phyloP scores from a whole-genome alignment of 2,888 invertebrate species.

The Clistopyga incitator region DNA sequence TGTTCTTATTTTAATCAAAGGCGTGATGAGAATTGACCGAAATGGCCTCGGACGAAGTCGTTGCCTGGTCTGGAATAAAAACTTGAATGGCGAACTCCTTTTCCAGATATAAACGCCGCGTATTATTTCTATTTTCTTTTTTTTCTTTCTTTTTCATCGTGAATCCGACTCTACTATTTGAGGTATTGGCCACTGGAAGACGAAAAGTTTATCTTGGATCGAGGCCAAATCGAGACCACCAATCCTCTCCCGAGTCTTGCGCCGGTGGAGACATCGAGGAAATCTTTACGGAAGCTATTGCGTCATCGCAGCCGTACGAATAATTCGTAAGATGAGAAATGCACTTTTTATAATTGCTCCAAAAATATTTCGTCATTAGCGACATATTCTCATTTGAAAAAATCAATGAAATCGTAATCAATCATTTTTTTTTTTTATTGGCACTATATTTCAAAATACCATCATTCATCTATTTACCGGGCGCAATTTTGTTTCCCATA shows the following conservation, averaged over 20 bases:
- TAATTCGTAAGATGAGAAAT: not conserved
- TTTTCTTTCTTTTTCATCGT: not conserved
- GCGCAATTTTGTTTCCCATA: not conserved
- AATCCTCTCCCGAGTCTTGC: not conserved
- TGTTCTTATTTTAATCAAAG: not conserved
- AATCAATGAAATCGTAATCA: too few species aligned
- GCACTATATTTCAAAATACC: too few species aligned
- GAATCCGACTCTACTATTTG: not conserved
- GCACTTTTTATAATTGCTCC: not conserved
- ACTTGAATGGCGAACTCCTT: not conserved
- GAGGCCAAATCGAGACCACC: not conserved
- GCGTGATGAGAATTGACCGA: not conserved
- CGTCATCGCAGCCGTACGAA: too few species aligned
- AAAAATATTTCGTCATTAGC: not conserved
- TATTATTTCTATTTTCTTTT: not conserved
- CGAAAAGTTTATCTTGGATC: not conserved
- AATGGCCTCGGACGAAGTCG: not conserved
- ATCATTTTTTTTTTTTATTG: too few species aligned
- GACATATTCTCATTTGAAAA: not conserved
- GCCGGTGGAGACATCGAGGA: not conserved
- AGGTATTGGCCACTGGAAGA: not conserved
- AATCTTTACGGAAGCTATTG: not conserved
- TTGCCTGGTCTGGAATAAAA: not conserved
- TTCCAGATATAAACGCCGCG: not conserved
- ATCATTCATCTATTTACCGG: too few species aligned